Base-by-base conservation (phyloP, 2,888 invertebrate genomes). In the Stegophylla sp. region DNA sequence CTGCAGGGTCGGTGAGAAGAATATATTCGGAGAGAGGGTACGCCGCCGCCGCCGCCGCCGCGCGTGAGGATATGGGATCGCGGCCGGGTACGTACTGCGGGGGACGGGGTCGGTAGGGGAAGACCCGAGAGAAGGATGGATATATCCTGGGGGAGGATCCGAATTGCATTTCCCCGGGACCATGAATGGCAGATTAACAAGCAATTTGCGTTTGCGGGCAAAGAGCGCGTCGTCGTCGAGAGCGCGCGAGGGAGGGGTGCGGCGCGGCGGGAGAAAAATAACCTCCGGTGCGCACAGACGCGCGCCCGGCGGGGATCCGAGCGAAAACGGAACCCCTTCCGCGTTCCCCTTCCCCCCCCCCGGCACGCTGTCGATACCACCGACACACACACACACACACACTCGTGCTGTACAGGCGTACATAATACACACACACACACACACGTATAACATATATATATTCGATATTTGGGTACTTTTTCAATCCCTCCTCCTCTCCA, bases 171-270 rank as follows among this genome's bases (percentile, higher is more conserved):
- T 79, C 69, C 79, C 79, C 71, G 79, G 71, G n/a, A n/a, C 71
- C 79, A 63, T 79, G 79, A 79, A 79, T 79, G 79, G 79, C 71
- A 79, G 79, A 79, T 79, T 79, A 81, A 81, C 81, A 73, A 73
- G 82, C 82, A 83, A 81, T 83, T 83, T 82, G 83, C 82, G 69
- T 71, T 79, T 71, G 61, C 20, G 61, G 56, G 61, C 79, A 48
- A 48, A 73, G 81, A 45, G 73, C 82, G 75, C 82, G 20, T 43
- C 7, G 20, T 41, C 12, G 2, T 28, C 1, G 77, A 41, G 41
- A 34, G 59, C 5, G 56, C 15, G 53, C 34, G 9, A 1, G 64
- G 1, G 77, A 41, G 56, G 28, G 59, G 3, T 41, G 15, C 43
- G 20, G 67, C 7, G 53, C 15, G 20, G n/a, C 23, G 61, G 81